Evolutionary conservation across 1,140 invertebrate genomes (phyloP).

Genomic region (Zaprionus africanus): DNA sequence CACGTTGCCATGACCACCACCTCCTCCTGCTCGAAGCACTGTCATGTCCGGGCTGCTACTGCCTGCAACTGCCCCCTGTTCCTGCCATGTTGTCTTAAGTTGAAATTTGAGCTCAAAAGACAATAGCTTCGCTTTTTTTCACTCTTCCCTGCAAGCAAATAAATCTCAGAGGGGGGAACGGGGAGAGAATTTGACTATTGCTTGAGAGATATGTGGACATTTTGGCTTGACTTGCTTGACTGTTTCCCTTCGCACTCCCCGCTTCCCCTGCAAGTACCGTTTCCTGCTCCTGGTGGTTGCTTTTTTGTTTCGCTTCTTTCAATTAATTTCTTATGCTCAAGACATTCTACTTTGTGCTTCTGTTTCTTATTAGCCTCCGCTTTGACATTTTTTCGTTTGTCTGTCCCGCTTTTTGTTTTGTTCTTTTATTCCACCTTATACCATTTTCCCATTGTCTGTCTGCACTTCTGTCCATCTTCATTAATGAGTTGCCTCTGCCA

Average conservation of each 20-base stretch:
- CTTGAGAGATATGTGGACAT: conserved; percentile 50
- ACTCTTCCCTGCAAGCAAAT: conserved; percentile 45
- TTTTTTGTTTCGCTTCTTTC: conserved; percentile 26
- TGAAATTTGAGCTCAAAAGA: conserved; percentile 63
- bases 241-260: too few species aligned
- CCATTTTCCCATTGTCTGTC: conserved; percentile 30
- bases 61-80: conserved; percentile 18
- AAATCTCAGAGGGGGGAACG: conserved; percentile 5
- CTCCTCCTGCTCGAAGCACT: neutral
- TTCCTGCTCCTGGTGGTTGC: conserved; percentile 31
- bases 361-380: conserved; percentile 39
- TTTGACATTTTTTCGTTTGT: conserved; percentile 21
- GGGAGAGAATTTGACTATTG: conserved; percentile 14
- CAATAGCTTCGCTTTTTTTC: conserved; percentile 44
- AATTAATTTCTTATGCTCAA: conserved; percentile 56
- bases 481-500: conserved; percentile 36
- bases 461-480: conserved; percentile 45
- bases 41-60: conserved; percentile 36
- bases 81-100: conserved; percentile 55
- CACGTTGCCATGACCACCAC: conserved; percentile 11
- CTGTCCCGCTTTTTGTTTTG: conserved; percentile 14
- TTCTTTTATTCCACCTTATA: conserved; percentile 19
- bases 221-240: conserved; percentile 34
- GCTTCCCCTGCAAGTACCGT: neutral
- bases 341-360: conserved; percentile 36